Conservation (phyloP, 2,888 invertebrate species). For the Epistrophe grossulariae region DNA sequence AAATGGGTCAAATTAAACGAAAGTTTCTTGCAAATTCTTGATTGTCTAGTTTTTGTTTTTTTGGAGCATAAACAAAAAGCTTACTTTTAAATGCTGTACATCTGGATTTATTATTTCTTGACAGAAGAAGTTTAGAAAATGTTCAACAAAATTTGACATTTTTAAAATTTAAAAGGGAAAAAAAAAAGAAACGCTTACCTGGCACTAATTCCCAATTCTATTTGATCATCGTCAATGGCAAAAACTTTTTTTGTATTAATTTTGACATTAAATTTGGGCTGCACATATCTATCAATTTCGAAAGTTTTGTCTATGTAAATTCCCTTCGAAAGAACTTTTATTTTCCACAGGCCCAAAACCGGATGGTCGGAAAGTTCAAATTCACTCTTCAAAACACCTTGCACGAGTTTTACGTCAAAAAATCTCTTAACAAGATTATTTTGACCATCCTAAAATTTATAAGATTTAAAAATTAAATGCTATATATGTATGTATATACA, state of each 20-base stretch:
- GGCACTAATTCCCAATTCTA: conserved; percentile 88
- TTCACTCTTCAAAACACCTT: conserved; percentile 88
- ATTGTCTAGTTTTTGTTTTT: too few species aligned
- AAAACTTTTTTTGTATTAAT: conserved; percentile 88
- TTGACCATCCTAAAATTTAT: conserved; percentile 89
- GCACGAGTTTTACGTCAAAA: conserved; percentile 85
- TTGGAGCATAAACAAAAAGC: too few species aligned
- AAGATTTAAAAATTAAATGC: conserved; percentile 96
- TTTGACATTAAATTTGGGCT: conserved; percentile 95
- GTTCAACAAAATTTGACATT: too few species aligned
- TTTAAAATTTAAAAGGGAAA: too few species aligned
- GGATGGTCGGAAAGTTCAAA: conserved; percentile 90
- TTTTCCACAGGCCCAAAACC: conserved; percentile 93
- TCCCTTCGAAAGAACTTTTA: conserved; percentile 38
- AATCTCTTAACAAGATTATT: conserved; percentile 93
- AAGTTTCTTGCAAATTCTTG: too few species aligned
- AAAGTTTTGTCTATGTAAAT: conserved; percentile 78
- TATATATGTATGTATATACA: too few species aligned
- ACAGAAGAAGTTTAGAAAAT: too few species aligned
- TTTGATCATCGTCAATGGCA: conserved; percentile 87
- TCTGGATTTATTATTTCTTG: too few species aligned
- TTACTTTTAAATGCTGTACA: too few species aligned
- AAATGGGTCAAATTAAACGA: too few species aligned
- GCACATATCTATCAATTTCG: conserved; percentile 94
- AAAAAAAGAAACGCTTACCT: conserved; percentile 77